These are phyloP conservation scores for Temnothorax unifasciatus DNA, from an alignment of 2,888 invertebrate species.

Conservation along the genomic window DNA sequence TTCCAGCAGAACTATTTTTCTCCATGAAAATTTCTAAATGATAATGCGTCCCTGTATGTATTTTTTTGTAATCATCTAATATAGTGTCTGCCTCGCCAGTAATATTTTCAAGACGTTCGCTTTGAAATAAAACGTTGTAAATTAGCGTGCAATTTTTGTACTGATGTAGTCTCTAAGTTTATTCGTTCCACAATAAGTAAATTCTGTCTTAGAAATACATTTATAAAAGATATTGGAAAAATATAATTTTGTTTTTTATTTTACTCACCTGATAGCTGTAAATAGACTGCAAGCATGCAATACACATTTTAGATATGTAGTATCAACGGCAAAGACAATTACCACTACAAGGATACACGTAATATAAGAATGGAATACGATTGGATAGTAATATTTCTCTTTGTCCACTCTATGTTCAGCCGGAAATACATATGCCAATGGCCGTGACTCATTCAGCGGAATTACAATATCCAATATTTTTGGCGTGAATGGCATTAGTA, in stretches of 20 bases:
- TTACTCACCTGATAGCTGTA: conserved; percentile 21
- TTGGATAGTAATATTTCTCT: conserved; percentile 26
- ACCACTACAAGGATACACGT: no score
- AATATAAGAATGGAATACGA: neutral
- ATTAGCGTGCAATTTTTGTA: neutral
- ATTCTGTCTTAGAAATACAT: neutral
- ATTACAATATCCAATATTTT: conserved; percentile 14
- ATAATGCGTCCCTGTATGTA: neutral
- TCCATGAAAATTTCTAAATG: neutral
- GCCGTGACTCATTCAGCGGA: conserved; percentile 34
- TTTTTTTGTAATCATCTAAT: neutral
- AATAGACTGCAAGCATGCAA: conserved; percentile 36
- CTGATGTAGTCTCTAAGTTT: neutral
- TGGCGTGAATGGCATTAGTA: conserved; percentile 12
- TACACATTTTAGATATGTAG: neutral
- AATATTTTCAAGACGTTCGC: conserved; percentile 24
- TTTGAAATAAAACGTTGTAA: neutral
- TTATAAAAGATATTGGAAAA: neutral
- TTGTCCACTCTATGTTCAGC: conserved; percentile 17
- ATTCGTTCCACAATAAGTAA: neutral
- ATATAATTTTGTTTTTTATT: neutral
- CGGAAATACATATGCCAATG: neutral
- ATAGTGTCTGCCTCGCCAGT: neutral
- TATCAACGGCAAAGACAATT: neutral
- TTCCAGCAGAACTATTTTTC: neutral